Evolutionary conservation across 2,113 vertebrate species (phyloP).

Genomic region (Dasyprocta punctata): DNA sequence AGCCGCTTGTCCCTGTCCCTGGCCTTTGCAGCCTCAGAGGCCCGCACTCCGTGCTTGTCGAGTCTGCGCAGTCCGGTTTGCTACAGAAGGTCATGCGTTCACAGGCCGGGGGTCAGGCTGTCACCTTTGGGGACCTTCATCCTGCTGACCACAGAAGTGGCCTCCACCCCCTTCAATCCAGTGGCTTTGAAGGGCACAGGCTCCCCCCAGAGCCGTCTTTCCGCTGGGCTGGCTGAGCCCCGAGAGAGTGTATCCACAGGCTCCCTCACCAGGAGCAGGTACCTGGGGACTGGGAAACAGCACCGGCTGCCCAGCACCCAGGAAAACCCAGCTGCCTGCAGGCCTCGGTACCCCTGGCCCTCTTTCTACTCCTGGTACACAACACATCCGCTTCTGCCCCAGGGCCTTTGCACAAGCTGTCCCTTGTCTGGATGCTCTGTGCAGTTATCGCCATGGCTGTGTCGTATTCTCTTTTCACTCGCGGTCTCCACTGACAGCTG

Average conservation of each 20-base stretch:
- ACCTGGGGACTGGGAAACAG: background rate
- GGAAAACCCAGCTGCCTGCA: background rate
- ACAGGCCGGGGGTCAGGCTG: background rate
- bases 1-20: background rate
- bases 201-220: background rate
- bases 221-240: background rate
- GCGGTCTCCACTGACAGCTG: background rate
- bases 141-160: background rate
- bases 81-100: fast-evolving
- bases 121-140: background rate
- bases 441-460: background rate
- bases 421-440: background rate
- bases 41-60: background rate
- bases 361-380: background rate
- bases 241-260: background rate
- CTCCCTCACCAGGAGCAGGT: background rate
- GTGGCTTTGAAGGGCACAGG: background rate
- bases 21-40: background rate
- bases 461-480: background rate
- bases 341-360: too few relatives aligned
- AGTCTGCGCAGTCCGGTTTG: background rate
- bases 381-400: background rate
- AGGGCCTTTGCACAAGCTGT: background rate
- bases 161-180: background rate
- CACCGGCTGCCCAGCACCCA: background rate